phyloP scores from a whole-genome alignment of 2,888 invertebrate genomes.

The Lithophane ornitopus region DNA sequence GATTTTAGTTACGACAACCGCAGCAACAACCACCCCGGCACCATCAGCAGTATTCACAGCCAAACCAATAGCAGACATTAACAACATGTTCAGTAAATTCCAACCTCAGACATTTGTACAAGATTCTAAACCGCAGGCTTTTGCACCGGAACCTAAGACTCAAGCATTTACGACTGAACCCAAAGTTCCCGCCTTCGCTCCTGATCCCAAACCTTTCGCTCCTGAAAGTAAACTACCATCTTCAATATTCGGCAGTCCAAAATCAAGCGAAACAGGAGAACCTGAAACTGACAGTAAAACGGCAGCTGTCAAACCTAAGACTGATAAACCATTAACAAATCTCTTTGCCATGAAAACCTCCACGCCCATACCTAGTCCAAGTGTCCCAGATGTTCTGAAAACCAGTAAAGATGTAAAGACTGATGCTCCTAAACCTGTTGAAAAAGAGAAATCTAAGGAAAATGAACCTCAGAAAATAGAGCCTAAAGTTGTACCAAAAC shows the following conservation, averaged over 20 bases:
- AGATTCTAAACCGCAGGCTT: slow-evolving; percentile 65
- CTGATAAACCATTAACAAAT: slow-evolving; percentile 77
- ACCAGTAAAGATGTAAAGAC: slow-evolving; percentile 70
- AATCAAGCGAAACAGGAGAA: slow-evolving; percentile 84
- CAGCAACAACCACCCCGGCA: slow-evolving; percentile 70
- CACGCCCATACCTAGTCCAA: slow-evolving; percentile 65
- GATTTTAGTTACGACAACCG: slow-evolving; percentile 56
- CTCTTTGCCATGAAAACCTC: slow-evolving; percentile 77
- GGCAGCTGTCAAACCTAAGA: slow-evolving; percentile 67
- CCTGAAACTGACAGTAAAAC: slow-evolving; percentile 70
- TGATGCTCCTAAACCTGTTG: slow-evolving; percentile 69
- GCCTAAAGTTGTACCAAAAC: slow-evolving; percentile 58
- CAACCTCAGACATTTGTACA: slow-evolving; percentile 70
- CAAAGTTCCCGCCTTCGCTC: slow-evolving; percentile 33
- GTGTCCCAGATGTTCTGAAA: slow-evolving; percentile 77
- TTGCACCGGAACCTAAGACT: slow-evolving; percentile 48
- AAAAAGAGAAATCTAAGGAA: slow-evolving; percentile 77
- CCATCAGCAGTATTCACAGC: slow-evolving; percentile 75
- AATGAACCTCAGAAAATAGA: slow-evolving; percentile 75
- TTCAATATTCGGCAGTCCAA: slow-evolving; percentile 61
- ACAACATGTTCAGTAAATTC: slow-evolving; percentile 79
- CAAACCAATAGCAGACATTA: slow-evolving; percentile 79
- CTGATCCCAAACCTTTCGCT: slow-evolving; percentile 50
- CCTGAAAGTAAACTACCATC: slow-evolving; percentile 54
- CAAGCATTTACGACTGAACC: slow-evolving; percentile 37